Base-by-base conservation (phyloP, 1,140 invertebrate genomes). In the Ceratosolen fusciceps region DNA sequence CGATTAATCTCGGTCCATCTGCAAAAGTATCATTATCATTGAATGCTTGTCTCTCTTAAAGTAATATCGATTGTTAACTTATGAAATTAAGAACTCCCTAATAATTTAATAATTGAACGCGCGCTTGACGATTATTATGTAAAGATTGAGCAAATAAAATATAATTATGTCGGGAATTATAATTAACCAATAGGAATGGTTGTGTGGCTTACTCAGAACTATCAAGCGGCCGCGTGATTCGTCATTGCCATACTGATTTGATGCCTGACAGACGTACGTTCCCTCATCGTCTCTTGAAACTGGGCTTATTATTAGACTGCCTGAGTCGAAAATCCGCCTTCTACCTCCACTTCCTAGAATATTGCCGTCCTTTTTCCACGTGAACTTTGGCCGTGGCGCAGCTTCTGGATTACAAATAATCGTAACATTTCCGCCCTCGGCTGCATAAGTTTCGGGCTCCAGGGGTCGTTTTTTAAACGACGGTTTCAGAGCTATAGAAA, bases 361-460 rank as follows among this genome's bases (percentile, higher is more conserved):
- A 84, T 94, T 94, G 26, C 95, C 96, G 91, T 99, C 95, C 88
- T 97, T 97, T 85, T 95, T 95, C 98, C 98, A 99, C 56, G 93
- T 92, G 85, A 97, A 97, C 83, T 93, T 93, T 0, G 98, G 96
- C 82, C 92, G 92, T 1, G 98, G 98, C 5, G 98, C 97, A 26
- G 97, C 97, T 91, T 99, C 98, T 0, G 98, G 98, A 84, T 96
- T 94, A 89, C 98, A 99, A 54, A 93, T 92, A 72, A 99, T 95
- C 0, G 97, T 98, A 0, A 97, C 94, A 89, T 98, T 98, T 56
- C 96, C 96, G 80, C 94, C 94, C 88, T 98, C 95, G 2, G 96
- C 95, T 0, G 96, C 97, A 90, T 97, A 97, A 24, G 95, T 96
- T 89, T 98, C 96, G 0, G 93, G 91, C 87, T 96, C 95, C 47